Conservation (phyloP, 2,113 vertebrate species). For the Cavia aperea region DNA sequence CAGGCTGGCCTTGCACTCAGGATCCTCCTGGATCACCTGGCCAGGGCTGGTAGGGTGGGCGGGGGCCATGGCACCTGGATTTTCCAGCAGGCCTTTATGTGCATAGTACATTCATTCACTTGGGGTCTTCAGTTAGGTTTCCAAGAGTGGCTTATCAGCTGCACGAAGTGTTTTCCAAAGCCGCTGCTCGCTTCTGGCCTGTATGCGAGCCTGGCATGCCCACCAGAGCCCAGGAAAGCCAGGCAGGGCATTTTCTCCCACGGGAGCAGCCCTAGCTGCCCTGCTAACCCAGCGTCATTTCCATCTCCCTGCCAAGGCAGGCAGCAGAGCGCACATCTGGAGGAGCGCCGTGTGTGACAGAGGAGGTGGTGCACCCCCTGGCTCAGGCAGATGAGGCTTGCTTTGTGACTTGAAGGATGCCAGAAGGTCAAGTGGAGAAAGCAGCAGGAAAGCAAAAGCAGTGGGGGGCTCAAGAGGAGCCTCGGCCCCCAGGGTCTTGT, state of each 20-base stretch:
- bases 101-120: background rate
- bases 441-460: conserved; percentile 2
- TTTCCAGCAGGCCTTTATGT: background rate
- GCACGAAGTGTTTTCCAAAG: background rate
- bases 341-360: conserved; percentile 3
- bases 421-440: background rate
- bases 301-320: background rate
- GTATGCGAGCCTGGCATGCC: background rate
- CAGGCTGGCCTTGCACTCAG: background rate
- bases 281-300: conserved; percentile 10
- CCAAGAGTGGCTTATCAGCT: background rate
- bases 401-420: conserved; percentile 12
- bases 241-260: background rate
- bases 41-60: background rate
- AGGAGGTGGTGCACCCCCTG: background rate
- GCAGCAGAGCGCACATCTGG: background rate
- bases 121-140: background rate
- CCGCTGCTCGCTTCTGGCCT: background rate
- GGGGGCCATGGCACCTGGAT: background rate
- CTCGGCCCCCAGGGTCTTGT: conserved; percentile 31
- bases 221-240: background rate
- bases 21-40: background rate
- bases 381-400: background rate
- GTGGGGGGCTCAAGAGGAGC: background rate
- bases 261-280: background rate